Conservation (phyloP, 2,797 vertebrate genomes). For the Triplophysa bombifrons region DNA sequence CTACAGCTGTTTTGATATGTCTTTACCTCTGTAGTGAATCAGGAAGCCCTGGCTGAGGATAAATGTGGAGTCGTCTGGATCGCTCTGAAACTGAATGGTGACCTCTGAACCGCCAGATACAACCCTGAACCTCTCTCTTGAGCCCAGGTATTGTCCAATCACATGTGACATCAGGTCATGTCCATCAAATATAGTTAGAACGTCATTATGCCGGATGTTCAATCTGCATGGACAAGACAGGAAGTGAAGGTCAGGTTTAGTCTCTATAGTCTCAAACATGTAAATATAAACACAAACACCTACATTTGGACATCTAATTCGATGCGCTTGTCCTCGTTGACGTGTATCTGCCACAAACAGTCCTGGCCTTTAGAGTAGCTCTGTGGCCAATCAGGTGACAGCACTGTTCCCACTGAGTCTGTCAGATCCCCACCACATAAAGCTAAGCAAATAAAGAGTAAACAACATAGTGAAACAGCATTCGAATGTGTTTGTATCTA, state of each 20-base stretch:
- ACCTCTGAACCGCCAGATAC: slow-evolving; percentile 87
- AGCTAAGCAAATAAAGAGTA: slow-evolving; percentile 65
- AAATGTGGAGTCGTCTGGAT: slow-evolving; percentile 84
- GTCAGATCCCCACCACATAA: slow-evolving; percentile 88
- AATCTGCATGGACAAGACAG: slow-evolving; percentile 69
- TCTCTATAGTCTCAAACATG: background rate
- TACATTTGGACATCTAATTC: slow-evolving; percentile 92
- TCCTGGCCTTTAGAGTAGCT: slow-evolving; percentile 90
- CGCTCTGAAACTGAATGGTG: slow-evolving; percentile 93
- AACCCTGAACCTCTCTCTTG: slow-evolving; percentile 85
- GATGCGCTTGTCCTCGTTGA: slow-evolving; percentile 88
- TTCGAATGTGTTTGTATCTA: background rate
- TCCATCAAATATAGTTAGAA: slow-evolving; percentile 87
- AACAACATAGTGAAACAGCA: background rate
- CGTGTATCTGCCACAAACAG: slow-evolving; percentile 91
- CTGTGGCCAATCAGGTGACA: slow-evolving; percentile 94
- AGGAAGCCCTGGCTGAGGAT: slow-evolving; percentile 91
- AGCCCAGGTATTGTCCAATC: slow-evolving; percentile 87
- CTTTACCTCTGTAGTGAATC: slow-evolving; percentile 86
- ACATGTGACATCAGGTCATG: slow-evolving; percentile 85
- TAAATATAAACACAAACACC: slow-evolving; percentile 51
- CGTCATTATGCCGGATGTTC: slow-evolving; percentile 88
- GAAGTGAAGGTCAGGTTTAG: background rate
- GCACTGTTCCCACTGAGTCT: slow-evolving; percentile 83
- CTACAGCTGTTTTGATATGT: background rate